A percentile compares a stretch with the other conserved stretches of the same genome.
Evolutionary conservation across 1,140 invertebrate species (phyloP).

Genomic region (Drosophila ambigua): DNA sequence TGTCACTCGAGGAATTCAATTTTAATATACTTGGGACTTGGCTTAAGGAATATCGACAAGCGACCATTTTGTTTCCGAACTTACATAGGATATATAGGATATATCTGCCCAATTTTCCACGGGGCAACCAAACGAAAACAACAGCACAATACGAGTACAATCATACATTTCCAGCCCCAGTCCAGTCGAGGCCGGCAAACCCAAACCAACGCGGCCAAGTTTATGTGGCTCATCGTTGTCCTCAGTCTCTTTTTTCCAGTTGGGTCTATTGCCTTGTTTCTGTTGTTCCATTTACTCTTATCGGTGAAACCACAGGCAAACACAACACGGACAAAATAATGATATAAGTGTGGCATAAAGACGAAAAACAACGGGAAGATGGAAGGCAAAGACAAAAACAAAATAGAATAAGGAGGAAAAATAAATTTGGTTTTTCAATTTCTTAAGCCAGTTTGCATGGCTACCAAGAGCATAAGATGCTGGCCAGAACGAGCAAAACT

Average conservation of each 20-base stretch:
- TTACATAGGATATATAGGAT: no score
- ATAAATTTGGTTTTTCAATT: constrained; percentile 72
- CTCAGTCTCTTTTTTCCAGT: constrained; percentile 28
- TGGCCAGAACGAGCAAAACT: constrained; percentile 36
- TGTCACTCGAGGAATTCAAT: no score
- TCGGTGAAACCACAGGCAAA: constrained; percentile 52
- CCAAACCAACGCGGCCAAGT: not conserved
- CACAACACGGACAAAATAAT: constrained; percentile 60
- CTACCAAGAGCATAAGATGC: constrained; percentile 39
- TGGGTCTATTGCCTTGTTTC: constrained; percentile 46
- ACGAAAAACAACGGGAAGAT: constrained; percentile 33
- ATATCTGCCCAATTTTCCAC: constrained; percentile 22
- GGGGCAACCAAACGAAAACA: constrained; percentile 10
- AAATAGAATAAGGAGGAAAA: constrained; percentile 25
- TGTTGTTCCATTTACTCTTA: constrained; percentile 55
- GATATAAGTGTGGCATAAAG: constrained; percentile 62
- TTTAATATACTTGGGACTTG: no score
- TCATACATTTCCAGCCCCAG: not conserved
- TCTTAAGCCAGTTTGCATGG: constrained; percentile 73
- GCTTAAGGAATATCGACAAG: no score
- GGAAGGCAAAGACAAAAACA: constrained; percentile 8
- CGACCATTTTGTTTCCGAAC: no score
- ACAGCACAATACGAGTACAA: not conserved
- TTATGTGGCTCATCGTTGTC: constrained; percentile 25
- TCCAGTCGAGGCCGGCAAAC: constrained; percentile 11